A percentile compares a stretch with the other conserved stretches of the same genome.
Conservation (phyloP, 2,113 vertebrate species). For the Anhinga anhinga region DNA sequence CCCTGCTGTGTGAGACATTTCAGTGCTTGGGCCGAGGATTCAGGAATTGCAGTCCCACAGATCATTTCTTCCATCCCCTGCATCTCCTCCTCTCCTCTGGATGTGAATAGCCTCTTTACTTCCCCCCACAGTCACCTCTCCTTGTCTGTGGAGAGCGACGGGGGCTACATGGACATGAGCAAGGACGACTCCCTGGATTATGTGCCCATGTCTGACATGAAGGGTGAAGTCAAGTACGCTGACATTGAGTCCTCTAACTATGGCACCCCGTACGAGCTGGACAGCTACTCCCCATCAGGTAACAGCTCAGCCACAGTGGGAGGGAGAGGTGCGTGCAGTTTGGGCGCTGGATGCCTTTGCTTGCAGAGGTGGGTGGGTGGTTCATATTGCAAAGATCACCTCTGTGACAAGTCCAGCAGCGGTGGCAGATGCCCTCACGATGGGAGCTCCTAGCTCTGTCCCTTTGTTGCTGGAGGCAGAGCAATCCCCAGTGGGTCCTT, state of each 20-base stretch:
- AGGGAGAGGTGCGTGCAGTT: not conserved
- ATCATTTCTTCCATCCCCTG: not conserved
- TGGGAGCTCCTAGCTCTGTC: not conserved
- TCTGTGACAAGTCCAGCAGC: not conserved
- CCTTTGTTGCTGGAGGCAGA: not conserved
- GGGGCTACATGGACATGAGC: constrained; percentile 99
- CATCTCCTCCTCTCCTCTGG: not conserved
- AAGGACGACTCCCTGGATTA: constrained; percentile 91
- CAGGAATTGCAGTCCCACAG: not conserved
- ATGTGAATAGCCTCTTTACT: not conserved
- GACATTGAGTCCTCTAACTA: constrained; percentile 92
- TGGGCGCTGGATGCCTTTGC: not conserved
- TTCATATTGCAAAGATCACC: not conserved
- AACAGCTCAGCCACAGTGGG: rapidly evolving
- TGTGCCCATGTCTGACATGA: constrained; percentile 92
- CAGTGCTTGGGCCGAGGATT: not conserved
- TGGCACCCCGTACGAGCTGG: constrained; percentile 87
- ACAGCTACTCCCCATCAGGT: constrained; percentile 83
- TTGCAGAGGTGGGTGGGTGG: not conserved
- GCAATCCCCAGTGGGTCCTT: not conserved
- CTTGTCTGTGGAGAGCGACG: constrained; percentile 88
- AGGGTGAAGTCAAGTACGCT: constrained; percentile 88
- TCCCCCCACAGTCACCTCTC: constrained; percentile 79
- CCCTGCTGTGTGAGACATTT: not conserved
- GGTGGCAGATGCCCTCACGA: not conserved